These are phyloP conservation scores for Anisognathus igniventris DNA, from an alignment of 2,797 vertebrate species.

Conservation along the genomic window DNA sequence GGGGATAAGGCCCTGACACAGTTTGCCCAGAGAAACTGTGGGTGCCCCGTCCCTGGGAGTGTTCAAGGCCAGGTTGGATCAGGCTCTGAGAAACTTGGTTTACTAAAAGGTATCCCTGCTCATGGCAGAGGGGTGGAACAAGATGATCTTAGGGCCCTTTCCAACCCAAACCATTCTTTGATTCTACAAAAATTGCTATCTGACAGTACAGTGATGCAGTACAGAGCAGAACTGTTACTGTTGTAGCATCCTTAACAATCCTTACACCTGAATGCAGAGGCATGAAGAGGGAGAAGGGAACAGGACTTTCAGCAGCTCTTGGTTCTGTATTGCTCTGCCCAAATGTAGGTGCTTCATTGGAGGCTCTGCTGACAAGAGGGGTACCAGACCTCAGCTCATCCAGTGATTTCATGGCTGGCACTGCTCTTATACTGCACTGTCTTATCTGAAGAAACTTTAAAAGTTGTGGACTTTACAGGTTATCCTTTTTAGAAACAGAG, in stretches of 20 bases:
- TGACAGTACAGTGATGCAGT: neutral
- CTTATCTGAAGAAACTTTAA: neutral
- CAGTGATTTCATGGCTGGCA: neutral
- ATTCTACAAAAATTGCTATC: neutral
- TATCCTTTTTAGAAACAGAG: neutral
- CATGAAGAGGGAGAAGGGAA: neutral
- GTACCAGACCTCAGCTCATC: neutral
- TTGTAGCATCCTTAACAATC: neutral
- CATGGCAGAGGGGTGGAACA: neutral
- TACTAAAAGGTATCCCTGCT: neutral
- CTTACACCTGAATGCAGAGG: neutral
- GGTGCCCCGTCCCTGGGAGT: neutral
- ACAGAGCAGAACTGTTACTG: neutral
- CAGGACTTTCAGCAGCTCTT: neutral
- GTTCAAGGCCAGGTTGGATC: neutral
- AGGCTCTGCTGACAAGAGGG: neutral
- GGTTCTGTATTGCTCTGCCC: neutral
- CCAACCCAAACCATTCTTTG: neutral
- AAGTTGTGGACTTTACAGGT: neutral
- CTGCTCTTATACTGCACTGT: neutral
- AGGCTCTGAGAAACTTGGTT: neutral
- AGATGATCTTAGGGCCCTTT: neutral
- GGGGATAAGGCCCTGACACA: neutral
- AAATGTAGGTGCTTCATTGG: accelerated
- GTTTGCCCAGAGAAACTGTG: neutral